Evolutionary conservation across 2,797 vertebrate species (phyloP), one percentile per base, ranked within the genome.

Genomic region (Cichlasoma orientale): DNA sequence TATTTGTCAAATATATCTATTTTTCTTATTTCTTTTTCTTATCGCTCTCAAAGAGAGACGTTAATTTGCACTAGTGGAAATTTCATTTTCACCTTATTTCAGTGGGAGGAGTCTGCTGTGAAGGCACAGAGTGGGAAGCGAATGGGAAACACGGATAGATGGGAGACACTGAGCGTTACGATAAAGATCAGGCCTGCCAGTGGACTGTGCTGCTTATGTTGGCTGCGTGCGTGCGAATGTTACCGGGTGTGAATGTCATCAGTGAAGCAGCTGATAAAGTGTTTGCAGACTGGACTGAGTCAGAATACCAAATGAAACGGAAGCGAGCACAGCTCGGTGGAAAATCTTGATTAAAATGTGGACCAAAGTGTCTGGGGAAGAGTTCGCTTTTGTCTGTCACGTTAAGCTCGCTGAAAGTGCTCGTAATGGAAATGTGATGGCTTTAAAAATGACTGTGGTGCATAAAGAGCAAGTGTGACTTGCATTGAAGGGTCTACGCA

Each of bases 11-110:
- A 89, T 74, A 55, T 81, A 58, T 82, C 76, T 84, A 75, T 72
- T 82, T 81, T 82, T 77, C 18, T 85, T 63, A 50, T 59, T 74
- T 82, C 86, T 33, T 86, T 92, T 88, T 69, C 59, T 83, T 89
- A 83, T 87, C 91, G 69, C 89, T 93, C 85, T 92, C 83, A 90
- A 85, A 86, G 90, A 90, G 87, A 93, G 85, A 83, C 18, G 38
- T 88, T 90, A 59, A 85, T 94, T 94, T 94, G 92, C 92, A 93
- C 89, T 90, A 80, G 82, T 91, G 91, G 86, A 90, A 90, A 82
- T 88, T 84, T 83, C 76, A 87, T 93, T 92, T 93, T 93, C 88
- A 90, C 89, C 72, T 90, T 74, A 78, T 90, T 86, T 88, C 25
- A 85, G 27, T 44, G 16, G 52, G 56, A 85, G 41, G 78, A 68